Evolutionary conservation across 2,888 invertebrate species (phyloP), one percentile per base, ranked within the genome.

Genomic region (Bhutanitis thaidina): DNA sequence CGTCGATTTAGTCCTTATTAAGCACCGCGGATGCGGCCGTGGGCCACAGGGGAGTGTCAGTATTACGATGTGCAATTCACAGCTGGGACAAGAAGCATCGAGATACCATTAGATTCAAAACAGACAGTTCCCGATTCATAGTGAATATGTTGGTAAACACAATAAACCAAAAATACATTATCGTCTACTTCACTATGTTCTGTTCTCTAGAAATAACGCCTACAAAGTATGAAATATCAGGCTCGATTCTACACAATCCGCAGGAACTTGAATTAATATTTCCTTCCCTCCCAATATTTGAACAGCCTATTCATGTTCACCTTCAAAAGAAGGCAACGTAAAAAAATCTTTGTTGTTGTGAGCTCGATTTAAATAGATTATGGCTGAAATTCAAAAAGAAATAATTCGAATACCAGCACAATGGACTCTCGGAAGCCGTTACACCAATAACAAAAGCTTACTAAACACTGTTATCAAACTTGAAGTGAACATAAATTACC

Each of bases 401-500:
- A 49, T 45, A 53, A 52, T 37, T 20, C 53, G 46, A 30, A 45
- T 51, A 32, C 16, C 45, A 30, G 32, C 38, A 56, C 56, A 54
- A 47, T 45, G 37, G 48, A 47, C 43, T 44, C 54, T 50, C 32
- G 49, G n/a, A 55, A 52, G 54, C 48, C 40, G 46, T 46, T 30
- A 46, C 41, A 27, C 44, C 49, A 39, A 41, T 46, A 61, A 69
- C 67, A 67, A 67, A 62, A 58, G 67, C 58, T 60, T 58, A 61
- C 61, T 62, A 56, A 58, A 57, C 59, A 53, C 60, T 57, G 61
- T 60, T 64, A 65, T 64, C 61, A 57, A 59, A 59, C 57, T 57
- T 57, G 56, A 57, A 57, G 65, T 59, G 60, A 62, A 60, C 67
- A 71, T 70, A 70, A 68, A 69, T 73, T 69, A 73, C 70, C 67